Evolutionary conservation across 2,113 vertebrate species (phyloP).

Genomic region (Illadopsis cleaveri): DNA sequence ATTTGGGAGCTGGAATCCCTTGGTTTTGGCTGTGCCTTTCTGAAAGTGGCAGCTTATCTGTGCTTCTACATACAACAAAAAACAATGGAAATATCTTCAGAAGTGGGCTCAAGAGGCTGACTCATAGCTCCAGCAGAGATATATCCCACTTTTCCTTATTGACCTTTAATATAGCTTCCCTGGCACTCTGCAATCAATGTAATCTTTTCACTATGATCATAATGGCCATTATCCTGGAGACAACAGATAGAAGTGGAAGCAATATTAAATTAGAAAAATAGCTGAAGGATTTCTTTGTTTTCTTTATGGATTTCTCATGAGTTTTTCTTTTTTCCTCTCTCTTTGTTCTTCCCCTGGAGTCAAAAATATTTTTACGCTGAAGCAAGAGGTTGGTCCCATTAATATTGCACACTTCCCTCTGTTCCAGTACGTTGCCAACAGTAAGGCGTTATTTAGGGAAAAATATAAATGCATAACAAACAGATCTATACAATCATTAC

Average conservation of each 20-base stretch:
- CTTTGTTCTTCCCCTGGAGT: background rate
- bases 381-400: slow-evolving; percentile 56
- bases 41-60: background rate
- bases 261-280: slow-evolving; percentile 59
- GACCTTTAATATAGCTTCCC: slow-evolving; percentile 57
- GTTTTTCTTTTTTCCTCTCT: background rate
- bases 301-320: slow-evolving; percentile 36
- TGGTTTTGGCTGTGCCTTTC: background rate
- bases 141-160: slow-evolving; percentile 51
- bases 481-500: slow-evolving; percentile 72
- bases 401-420: slow-evolving; percentile 51
- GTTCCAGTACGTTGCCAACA: slow-evolving; percentile 51
- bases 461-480: slow-evolving; percentile 76
- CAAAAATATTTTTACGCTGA: slow-evolving; percentile 36
- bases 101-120: slow-evolving; percentile 33
- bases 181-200: slow-evolving; percentile 44
- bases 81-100: slow-evolving; percentile 23
- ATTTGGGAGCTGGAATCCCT: background rate
- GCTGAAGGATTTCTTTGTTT: slow-evolving; percentile 62
- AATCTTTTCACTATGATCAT: slow-evolving; percentile 46
- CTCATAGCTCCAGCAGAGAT: slow-evolving; percentile 41
- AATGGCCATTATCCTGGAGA: slow-evolving; percentile 44
- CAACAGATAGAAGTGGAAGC: slow-evolving; percentile 42
- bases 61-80: background rate
- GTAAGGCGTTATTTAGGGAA: slow-evolving; percentile 69